Evolutionary conservation across 2,888 invertebrate species (phyloP).

Genomic region (Allacma fusca): DNA sequence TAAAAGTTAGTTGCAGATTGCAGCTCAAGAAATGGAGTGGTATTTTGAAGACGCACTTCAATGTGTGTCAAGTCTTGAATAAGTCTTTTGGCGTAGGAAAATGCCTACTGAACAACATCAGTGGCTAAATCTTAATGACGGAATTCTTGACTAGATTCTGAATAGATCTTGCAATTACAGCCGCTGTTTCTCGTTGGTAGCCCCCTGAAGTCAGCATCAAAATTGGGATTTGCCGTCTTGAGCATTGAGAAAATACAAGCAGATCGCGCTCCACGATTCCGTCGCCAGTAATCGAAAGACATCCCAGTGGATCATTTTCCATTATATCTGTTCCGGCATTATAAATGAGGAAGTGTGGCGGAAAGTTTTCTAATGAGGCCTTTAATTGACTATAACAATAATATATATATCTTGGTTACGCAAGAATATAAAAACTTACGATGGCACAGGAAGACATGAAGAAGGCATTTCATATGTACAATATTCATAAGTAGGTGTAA

Average conservation of each 20-base stretch:
- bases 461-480: background rate
- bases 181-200: constrained; percentile 79
- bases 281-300: constrained; percentile 74
- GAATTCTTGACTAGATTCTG: constrained; percentile 72
- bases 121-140: constrained; percentile 62
- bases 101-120: background rate
- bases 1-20: no score
- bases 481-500: background rate
- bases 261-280: constrained; percentile 87
- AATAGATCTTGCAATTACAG: constrained; percentile 85
- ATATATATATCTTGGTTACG: background rate
- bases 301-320: constrained; percentile 79
- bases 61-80: no score
- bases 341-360: constrained; percentile 83
- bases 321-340: constrained; percentile 92
- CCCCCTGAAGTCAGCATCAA: constrained; percentile 90
- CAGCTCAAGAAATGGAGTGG: no score
- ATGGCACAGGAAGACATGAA: no score
- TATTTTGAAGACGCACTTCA: no score
- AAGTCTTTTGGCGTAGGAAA: no score
- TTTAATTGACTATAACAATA: constrained; percentile 65
- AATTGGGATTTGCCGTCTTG: constrained; percentile 74
- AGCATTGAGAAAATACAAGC: constrained; percentile 78
- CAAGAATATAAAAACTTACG: background rate
- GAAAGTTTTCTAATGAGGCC: constrained; percentile 74